Evolutionary conservation across 1,140 invertebrate species (phyloP), one percentile per base, ranked within the genome.

Genomic region (Streblospio benedicti): DNA sequence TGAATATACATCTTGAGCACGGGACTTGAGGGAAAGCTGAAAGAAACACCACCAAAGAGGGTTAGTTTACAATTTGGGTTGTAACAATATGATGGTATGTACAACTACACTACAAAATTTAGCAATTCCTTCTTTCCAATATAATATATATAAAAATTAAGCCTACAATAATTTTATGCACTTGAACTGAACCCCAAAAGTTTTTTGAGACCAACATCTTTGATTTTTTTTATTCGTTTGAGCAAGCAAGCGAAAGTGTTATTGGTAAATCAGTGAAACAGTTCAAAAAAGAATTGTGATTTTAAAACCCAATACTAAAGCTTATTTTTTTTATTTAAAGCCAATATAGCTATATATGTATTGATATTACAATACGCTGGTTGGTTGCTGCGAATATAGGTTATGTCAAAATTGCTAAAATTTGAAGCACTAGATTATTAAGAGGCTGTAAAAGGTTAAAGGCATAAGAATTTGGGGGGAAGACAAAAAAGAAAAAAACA

Each of bases 1-100:
- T 16, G 87, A 78, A 60, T 93, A 92, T 33, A 97, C 92, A 79
- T 97, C 93, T 20, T 91, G 85, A 4, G 92, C 88, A 60, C 92
- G 83, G 2, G 93, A 94, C 77, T 98, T 98, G 56, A 98, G 79
- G 2, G 87, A 89, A 16, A 90, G 75, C 86, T 88, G 79, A 38
- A 86, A 83, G 60, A 63, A 71, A 73, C 63, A 56, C 43, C 32
- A 9, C 12, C 12, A 9, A 49, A 49, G 12, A 49, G 9, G 12
- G 23, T 9, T 14, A n/a, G 14, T n/a, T 9, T 20, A 49, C 6
- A 9, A 49, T 49, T n/a, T 25, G 12, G 23, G 12, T 49, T 14
- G 12, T 49, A 9, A 9, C 9, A 9, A 20, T 6, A 49, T n/a
- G 6, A 49, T 6, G 9, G 23, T 12, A 9, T 20, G 23, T 12